These are phyloP conservation scores for Bombyx mori DNA, from an alignment of 1,140 invertebrate genomes.

Conservation along the genomic window DNA sequence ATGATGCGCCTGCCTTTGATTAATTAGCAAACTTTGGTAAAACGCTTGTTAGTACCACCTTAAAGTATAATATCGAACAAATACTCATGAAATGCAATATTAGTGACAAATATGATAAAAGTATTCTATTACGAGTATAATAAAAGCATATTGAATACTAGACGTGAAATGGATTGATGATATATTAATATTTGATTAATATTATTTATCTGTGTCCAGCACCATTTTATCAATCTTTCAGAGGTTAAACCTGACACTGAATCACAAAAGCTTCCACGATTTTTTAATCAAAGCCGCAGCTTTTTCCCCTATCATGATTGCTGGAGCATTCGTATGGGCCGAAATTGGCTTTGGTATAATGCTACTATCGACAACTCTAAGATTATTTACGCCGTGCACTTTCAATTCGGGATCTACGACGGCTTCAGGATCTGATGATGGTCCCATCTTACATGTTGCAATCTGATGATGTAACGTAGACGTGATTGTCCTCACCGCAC, in stretches of 20 bases:
- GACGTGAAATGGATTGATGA: too few relatives aligned
- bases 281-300: conserved; percentile 84
- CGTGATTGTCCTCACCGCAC: conserved; percentile 76
- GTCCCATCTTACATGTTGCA: conserved; percentile 85
- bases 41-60: too few relatives aligned
- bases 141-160: too few relatives aligned
- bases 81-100: too few relatives aligned
- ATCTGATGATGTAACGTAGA: conserved; percentile 80
- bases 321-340: conserved; percentile 81
- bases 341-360: conserved; percentile 81
- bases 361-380: conserved; percentile 84
- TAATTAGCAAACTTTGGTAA: too few relatives aligned
- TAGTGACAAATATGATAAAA: too few relatives aligned
- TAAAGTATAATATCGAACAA: too few relatives aligned
- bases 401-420: conserved; percentile 82
- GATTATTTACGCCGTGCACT: conserved; percentile 77
- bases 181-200: not conserved
- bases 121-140: too few relatives aligned
- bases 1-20: too few relatives aligned
- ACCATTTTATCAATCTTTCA: too few relatives aligned
- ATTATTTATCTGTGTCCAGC: not conserved
- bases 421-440: conserved; percentile 73
- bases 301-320: conserved; percentile 91
- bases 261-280: conserved; percentile 58
- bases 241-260: not conserved